Evolutionary conservation across 1,140 invertebrate species (phyloP).

Genomic region (Heliconius eleuchia): DNA sequence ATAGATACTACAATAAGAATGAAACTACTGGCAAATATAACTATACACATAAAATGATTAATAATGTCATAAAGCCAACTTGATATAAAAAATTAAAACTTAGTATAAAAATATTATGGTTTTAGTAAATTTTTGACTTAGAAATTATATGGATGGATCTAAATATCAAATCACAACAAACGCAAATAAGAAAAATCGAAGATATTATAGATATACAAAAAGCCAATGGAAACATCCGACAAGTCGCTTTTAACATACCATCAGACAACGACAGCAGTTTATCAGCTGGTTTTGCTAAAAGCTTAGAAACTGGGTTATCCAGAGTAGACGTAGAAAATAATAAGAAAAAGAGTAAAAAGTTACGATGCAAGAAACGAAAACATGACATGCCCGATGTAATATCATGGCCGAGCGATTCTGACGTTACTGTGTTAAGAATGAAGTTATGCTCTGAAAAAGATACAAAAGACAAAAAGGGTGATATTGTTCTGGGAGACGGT

Average conservation of each 20-base stretch:
- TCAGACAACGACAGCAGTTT: constrained; percentile 47
- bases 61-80: constrained; percentile 4
- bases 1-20: not conserved
- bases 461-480: constrained; percentile 49
- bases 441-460: constrained; percentile 52
- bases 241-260: constrained; percentile 65
- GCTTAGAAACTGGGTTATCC: constrained; percentile 58
- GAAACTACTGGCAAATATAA: constrained; percentile 5
- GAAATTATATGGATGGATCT: constrained; percentile 48
- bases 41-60: not conserved
- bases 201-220: constrained; percentile 74
- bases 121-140: not conserved
- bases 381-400: constrained; percentile 52
- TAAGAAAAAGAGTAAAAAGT: constrained; percentile 55
- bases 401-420: constrained; percentile 75
- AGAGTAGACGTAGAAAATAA: constrained; percentile 43
- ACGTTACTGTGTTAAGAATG: constrained; percentile 73
- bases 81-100: constrained; percentile 11
- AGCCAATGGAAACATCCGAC: constrained; percentile 65
- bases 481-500: constrained; percentile 61
- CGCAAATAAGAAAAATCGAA: constrained; percentile 69
- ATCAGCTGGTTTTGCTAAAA: constrained; percentile 54
- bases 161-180: constrained; percentile 40
- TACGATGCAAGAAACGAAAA: constrained; percentile 49
- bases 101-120: constrained; percentile 8